These are phyloP conservation scores for Phymorhynchus buccinoides DNA, from an alignment of 1,140 invertebrate genomes.

Conservation along the genomic window DNA sequence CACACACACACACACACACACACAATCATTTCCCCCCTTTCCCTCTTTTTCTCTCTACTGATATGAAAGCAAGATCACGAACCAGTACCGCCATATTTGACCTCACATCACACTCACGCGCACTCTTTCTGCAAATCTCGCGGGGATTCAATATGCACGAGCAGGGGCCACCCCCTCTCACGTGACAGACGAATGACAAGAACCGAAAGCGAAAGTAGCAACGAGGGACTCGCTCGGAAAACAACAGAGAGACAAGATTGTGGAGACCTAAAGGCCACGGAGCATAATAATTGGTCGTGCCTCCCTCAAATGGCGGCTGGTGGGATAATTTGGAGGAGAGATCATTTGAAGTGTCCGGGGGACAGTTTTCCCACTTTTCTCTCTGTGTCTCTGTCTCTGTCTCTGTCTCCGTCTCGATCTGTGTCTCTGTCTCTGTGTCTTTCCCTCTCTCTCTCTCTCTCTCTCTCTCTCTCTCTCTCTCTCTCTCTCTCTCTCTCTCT, in stretches of 20 bases:
- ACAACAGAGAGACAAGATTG: conserved; percentile 21
- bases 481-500: not conserved
- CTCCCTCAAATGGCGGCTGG: conserved; percentile 5
- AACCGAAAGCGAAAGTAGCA: conserved; percentile 34
- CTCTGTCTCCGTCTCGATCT: no score
- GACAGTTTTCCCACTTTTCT: no score
- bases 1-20: not conserved
- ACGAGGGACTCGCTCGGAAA: not conserved
- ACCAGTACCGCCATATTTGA: conserved; percentile 21
- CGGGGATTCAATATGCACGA: conserved; percentile 25
- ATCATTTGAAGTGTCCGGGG: conserved; percentile 26
- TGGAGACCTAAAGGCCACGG: not conserved
- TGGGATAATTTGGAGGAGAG: conserved; percentile 10
- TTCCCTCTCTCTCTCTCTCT: not conserved
- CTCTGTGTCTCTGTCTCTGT: no score
- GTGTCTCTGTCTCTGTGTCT: not conserved
- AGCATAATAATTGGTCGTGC: conserved; percentile 38
- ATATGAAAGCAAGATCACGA: conserved; percentile 22
- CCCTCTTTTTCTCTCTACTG: not conserved
- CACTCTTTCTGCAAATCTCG: conserved; percentile 24
- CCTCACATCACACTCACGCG: not conserved
- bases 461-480: not conserved
- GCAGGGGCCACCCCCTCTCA: not conserved
- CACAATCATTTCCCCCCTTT: not conserved
- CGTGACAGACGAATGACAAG: no score